Percentiles rank a stretch among this genome's conserved stretches.
phyloP scores from a whole-genome alignment of 2,888 invertebrate genomes.

The Hetaerina titia region DNA sequence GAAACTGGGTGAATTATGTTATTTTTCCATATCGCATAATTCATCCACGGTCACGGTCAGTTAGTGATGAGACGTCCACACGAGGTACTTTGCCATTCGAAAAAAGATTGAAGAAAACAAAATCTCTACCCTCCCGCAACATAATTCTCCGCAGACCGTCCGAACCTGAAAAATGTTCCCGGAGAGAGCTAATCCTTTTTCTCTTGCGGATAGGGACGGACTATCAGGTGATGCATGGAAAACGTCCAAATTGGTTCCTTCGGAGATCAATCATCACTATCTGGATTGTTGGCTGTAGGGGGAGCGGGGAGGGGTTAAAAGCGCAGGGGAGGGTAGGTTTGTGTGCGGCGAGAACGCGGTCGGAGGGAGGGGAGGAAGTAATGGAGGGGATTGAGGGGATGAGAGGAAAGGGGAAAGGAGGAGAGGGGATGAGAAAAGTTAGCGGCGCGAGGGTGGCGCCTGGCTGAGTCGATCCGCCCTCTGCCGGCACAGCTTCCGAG shows the following conservation, averaged over 20 bases:
- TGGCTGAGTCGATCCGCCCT: slow-evolving; percentile 58
- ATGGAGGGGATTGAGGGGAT: neutral
- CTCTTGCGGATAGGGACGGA: neutral
- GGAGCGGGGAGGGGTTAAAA: neutral
- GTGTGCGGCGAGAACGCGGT: slow-evolving; percentile 32
- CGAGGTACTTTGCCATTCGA: neutral
- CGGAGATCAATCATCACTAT: slow-evolving; percentile 65
- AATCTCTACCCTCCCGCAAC: slow-evolving; percentile 1
- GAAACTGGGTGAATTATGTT: no score
- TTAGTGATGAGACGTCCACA: neutral
- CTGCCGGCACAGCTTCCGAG: slow-evolving; percentile 59
- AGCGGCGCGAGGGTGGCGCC: slow-evolving; percentile 60
- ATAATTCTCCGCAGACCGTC: slow-evolving; percentile 8
- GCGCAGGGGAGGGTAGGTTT: neutral
- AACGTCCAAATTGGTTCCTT: slow-evolving; percentile 66
- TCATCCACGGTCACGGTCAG: neutral
- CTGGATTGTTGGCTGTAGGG: slow-evolving; percentile 44
- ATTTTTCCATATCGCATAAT: no score
- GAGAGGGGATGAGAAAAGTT: neutral
- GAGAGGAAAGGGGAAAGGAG: neutral
- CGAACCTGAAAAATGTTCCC: slow-evolving; percentile 10
- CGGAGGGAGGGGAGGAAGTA: neutral
- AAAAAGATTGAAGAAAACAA: neutral
- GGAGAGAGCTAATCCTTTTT: slow-evolving; percentile 53
- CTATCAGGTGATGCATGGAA: slow-evolving; percentile 66